A percentile compares a stretch with the other conserved stretches of the same genome.
phyloP scores from a whole-genome alignment of 2,113 vertebrate genomes.

The Phocoena phocoena region DNA sequence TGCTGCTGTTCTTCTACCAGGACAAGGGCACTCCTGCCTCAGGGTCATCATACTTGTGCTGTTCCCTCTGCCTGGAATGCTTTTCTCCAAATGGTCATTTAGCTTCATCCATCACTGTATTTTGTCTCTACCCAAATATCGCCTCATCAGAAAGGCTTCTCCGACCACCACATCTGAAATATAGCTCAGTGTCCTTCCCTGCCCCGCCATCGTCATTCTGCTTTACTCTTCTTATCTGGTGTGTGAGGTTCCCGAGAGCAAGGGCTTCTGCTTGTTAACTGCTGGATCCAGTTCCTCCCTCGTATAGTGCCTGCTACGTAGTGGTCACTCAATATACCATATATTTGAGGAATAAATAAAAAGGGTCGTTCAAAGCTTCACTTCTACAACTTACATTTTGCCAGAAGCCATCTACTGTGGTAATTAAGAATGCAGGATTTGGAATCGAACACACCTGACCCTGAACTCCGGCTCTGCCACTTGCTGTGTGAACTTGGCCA shows the following conservation, averaged over 20 bases:
- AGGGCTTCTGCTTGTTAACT: too few relatives aligned
- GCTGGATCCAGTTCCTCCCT: background rate
- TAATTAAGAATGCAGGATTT: background rate
- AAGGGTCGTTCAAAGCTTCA: background rate
- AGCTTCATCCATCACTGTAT: background rate
- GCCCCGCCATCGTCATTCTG: background rate
- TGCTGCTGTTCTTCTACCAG: background rate
- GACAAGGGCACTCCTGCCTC: fast-evolving
- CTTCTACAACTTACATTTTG: background rate
- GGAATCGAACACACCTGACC: background rate
- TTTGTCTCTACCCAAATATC: background rate
- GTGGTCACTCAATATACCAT: background rate
- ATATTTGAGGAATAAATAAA: background rate
- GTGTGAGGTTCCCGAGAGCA: background rate
- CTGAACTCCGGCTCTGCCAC: background rate
- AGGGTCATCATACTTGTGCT: fast-evolving
- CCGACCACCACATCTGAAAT: fast-evolving
- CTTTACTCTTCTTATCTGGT: fast-evolving
- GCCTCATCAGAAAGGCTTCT: background rate
- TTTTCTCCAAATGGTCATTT: background rate
- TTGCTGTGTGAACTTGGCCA: background rate
- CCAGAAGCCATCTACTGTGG: fast-evolving
- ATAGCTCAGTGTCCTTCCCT: fast-evolving
- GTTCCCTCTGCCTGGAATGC: background rate
- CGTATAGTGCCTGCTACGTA: fast-evolving